These are phyloP conservation scores for Archips xylosteana DNA, from an alignment of 2,888 invertebrate species.

Conservation along the genomic window DNA sequence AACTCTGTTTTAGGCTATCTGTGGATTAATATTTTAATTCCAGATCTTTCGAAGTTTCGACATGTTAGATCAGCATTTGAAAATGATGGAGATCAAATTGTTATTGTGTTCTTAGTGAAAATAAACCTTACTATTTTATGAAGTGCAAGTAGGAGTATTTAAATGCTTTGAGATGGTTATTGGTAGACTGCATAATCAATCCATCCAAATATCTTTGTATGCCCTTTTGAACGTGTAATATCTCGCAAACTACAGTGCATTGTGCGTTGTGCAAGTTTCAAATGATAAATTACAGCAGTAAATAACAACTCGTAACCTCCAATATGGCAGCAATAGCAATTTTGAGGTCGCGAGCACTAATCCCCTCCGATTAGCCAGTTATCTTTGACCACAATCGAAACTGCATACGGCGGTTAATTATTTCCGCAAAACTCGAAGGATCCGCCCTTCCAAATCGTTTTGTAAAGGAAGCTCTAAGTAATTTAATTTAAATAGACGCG, in stretches of 20 bases:
- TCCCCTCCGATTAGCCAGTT: constrained; percentile 1
- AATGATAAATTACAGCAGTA: constrained; percentile 15
- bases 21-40: background rate
- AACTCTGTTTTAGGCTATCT: background rate
- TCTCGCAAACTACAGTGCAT: background rate
- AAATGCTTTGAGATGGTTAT: background rate
- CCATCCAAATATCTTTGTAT: background rate
- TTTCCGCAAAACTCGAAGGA: constrained; percentile 7
- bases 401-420: background rate
- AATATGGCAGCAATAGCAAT: constrained; percentile 4
- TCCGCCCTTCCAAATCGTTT: background rate
- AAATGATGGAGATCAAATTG: no score
- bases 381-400: background rate
- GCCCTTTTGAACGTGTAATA: background rate
- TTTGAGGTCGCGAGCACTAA: constrained; percentile 15
- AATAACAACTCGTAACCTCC: constrained; percentile 8
- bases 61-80: no score
- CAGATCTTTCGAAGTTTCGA: background rate
- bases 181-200: background rate
- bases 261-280: background rate
- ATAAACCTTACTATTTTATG: background rate
- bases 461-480: background rate
- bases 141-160: background rate
- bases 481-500: background rate
- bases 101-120: background rate